Conservation (phyloP, 2,113 vertebrate genomes). For the Spea multiplicata region DNA sequence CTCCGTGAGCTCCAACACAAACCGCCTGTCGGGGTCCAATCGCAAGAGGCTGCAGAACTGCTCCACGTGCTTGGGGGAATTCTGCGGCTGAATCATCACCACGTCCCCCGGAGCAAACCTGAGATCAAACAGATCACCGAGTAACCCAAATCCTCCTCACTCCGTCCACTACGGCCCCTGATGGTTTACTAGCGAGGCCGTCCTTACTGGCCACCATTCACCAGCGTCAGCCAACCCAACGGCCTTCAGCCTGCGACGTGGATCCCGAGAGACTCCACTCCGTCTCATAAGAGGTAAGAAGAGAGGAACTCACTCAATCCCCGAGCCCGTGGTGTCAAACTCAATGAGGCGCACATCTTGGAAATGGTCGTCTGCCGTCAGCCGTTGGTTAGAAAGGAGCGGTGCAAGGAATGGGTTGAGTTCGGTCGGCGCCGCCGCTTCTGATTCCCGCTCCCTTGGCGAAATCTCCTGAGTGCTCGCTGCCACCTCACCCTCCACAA, state of each 20-base stretch:
- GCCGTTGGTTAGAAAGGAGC: conserved; percentile 73
- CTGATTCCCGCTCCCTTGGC: not conserved
- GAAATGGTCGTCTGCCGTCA: conserved; percentile 79
- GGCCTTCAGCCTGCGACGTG: too few relatives aligned
- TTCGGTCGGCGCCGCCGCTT: conserved; percentile 54
- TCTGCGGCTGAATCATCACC: conserved; percentile 81
- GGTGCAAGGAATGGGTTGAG: conserved; percentile 68
- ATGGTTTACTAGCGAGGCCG: too few relatives aligned
- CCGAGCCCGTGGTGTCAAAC: conserved; percentile 78
- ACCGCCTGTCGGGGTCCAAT: conserved; percentile 71
- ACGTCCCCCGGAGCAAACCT: conserved; percentile 82
- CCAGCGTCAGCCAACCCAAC: too few relatives aligned
- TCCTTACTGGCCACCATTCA: too few relatives aligned
- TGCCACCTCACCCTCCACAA: conserved; percentile 57
- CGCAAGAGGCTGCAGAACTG: conserved; percentile 77
- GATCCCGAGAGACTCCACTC: too few relatives aligned
- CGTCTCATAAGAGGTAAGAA: too few relatives aligned
- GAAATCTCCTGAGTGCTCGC: accelerated
- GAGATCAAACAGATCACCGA: not conserved
- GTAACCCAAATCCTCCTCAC: too few relatives aligned
- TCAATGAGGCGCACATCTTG: conserved; percentile 91
- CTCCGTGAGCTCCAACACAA: conserved; percentile 68
- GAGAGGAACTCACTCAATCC: conserved; percentile 74
- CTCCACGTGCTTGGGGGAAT: conserved; percentile 64
- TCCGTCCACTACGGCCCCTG: too few relatives aligned